phyloP scores from a whole-genome alignment of 2,113 vertebrate species.

The Callaeas wilsoni region DNA sequence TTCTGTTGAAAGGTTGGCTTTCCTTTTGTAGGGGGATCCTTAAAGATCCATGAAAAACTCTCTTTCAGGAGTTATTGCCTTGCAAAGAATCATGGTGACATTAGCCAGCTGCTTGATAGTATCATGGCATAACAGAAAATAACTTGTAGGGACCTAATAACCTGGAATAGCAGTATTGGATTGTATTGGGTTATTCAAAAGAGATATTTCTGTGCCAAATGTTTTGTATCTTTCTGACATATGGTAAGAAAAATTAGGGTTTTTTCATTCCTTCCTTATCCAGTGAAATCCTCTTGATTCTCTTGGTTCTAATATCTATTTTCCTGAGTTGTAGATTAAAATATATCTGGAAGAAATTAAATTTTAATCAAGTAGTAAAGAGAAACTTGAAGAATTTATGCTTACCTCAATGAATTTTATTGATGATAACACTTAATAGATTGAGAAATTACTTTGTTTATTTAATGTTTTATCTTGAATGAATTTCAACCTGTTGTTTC shows the following conservation, averaged over 20 bases:
- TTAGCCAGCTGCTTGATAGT: background rate
- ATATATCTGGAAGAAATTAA: background rate
- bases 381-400: background rate
- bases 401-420: background rate
- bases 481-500: background rate
- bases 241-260: background rate
- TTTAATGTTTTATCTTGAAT: background rate
- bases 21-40: background rate
- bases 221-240: background rate
- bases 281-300: background rate
- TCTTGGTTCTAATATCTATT: background rate
- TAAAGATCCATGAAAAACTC: background rate
- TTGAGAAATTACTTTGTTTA: background rate
- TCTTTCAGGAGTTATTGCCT: background rate
- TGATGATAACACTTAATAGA: background rate
- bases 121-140: background rate
- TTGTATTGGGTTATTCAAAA: background rate
- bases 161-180: background rate
- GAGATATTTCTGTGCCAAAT: background rate
- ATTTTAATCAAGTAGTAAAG: background rate
- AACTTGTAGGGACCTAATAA: background rate
- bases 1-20: background rate
- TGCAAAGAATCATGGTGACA: background rate
- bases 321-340: background rate
- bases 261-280: background rate